Conservation (phyloP, 2,113 vertebrate genomes). For the Pachyramphus minor region DNA sequence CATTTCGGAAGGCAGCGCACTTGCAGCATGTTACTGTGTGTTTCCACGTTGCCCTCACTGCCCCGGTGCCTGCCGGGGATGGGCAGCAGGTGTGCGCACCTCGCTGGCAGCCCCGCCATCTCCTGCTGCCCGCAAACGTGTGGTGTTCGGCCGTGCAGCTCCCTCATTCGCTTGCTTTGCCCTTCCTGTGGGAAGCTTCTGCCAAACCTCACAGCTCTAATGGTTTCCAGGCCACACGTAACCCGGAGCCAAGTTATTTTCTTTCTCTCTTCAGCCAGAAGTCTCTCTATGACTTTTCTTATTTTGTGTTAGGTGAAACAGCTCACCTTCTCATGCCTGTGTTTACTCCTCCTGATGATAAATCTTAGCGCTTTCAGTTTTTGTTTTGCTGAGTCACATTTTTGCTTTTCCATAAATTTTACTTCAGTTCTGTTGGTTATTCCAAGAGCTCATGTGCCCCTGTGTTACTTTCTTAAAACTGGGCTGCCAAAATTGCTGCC, state of each 20-base stretch:
- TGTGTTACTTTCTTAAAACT: background rate
- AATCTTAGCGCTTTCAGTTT: background rate
- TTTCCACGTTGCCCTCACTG: fast-evolving
- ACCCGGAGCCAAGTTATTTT: background rate
- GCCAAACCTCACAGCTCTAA: background rate
- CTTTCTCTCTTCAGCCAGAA: background rate
- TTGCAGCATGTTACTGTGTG: fast-evolving
- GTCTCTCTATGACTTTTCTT: background rate
- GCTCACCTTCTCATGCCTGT: fast-evolving
- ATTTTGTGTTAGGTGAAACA: background rate
- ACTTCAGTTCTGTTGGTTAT: background rate
- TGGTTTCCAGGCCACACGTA: background rate
- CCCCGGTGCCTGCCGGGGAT: fast-evolving
- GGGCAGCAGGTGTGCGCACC: background rate
- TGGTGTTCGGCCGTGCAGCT: background rate
- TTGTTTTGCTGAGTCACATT: background rate
- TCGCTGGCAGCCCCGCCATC: background rate
- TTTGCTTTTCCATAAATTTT: background rate
- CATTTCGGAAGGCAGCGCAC: fast-evolving
- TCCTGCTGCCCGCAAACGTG: fast-evolving
- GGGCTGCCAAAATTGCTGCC: background rate
- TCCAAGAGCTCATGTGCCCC: background rate
- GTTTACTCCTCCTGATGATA: background rate
- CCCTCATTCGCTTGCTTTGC: background rate
- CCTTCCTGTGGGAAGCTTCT: background rate